Conservation (phyloP, 2,888 invertebrate species). For the Apodemia zela region DNA sequence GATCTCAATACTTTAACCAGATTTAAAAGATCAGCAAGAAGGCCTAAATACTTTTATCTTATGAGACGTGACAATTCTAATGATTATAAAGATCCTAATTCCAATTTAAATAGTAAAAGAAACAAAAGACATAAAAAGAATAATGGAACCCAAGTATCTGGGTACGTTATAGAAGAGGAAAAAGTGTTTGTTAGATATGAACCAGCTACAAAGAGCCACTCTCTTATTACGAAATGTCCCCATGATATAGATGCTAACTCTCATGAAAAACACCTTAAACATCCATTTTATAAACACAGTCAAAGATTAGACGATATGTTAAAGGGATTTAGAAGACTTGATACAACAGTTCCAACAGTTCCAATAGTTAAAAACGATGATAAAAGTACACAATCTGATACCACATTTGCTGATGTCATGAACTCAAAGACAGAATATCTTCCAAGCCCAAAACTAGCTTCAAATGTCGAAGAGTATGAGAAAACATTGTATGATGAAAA, state of each 20-base stretch:
- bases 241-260: conserved; percentile 46
- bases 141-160: conserved; percentile 35
- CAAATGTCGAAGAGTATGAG: not conserved
- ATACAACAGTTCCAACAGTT: not conserved
- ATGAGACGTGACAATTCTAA: not conserved
- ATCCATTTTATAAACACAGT: conserved; percentile 57
- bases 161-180: conserved; percentile 49
- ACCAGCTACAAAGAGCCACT: conserved; percentile 36
- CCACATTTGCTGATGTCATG: conserved; percentile 1
- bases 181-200: conserved; percentile 47
- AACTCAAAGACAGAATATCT: not conserved
- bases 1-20: conserved; percentile 33
- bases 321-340: conserved; percentile 11
- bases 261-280: conserved; percentile 51
- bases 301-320: conserved; percentile 50
- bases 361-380: not conserved
- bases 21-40: conserved; percentile 43
- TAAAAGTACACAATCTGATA: not conserved
- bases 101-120: not conserved
- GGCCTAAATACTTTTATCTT: not conserved
- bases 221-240: conserved; percentile 55
- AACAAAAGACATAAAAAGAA: conserved; percentile 20
- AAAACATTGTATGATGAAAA: not conserved
- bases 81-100: not conserved
- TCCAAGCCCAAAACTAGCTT: not conserved